phyloP scores from a whole-genome alignment of 2,888 invertebrate genomes.

The Rotaria sp. region DNA sequence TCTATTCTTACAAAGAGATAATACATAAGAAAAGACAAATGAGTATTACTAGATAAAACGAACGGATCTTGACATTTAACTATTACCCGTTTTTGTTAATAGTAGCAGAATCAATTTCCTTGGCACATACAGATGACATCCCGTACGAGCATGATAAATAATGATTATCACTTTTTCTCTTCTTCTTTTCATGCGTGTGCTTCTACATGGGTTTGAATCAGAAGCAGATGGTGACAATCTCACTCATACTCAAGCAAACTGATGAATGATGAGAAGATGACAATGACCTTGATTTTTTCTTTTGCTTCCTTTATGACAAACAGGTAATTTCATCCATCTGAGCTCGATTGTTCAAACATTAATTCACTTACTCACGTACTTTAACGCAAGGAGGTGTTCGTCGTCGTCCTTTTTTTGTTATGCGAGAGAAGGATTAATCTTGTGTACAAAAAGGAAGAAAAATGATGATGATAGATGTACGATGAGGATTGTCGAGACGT shows the following conservation, averaged over 20 bases:
- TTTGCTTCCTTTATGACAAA: background rate
- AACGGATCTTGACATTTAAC: background rate
- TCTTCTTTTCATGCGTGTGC: background rate
- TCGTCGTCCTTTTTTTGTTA: background rate
- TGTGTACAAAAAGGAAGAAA: background rate
- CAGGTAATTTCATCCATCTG: background rate
- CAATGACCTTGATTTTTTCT: background rate
- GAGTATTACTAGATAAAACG: background rate
- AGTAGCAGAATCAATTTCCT: background rate
- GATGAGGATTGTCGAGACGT: constrained; percentile 15
- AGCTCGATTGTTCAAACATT: background rate
- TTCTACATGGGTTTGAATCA: background rate
- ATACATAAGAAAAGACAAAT: background rate
- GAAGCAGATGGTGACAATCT: background rate
- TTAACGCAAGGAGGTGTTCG: background rate
- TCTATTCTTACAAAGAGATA: background rate
- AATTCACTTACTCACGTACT: background rate
- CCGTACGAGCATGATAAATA: background rate
- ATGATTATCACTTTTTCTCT: background rate
- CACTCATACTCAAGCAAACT: background rate
- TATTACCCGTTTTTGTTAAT: background rate
- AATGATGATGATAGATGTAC: background rate
- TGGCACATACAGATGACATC: background rate
- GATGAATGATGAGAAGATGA: background rate
- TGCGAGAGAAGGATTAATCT: background rate